Base-by-base conservation (phyloP, 2,797 vertebrate species). In the Triplophysa yarkandensis region DNA sequence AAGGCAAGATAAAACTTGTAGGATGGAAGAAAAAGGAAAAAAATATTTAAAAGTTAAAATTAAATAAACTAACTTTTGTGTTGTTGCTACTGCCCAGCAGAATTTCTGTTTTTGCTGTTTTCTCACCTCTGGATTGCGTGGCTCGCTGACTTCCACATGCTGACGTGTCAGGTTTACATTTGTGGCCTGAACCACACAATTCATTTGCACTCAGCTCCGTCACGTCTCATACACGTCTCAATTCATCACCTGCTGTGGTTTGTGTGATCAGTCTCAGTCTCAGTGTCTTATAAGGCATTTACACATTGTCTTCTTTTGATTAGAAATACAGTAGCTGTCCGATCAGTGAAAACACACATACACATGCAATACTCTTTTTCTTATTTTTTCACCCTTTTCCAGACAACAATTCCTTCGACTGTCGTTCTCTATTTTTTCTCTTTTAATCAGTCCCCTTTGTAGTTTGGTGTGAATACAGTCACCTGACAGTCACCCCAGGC, bases 401-500 rank as follows among this genome's bases (percentile, higher is more conserved):
- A 11, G 52, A 54, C 23, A 54, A 0, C 25, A 70, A 50, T 67
- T 60, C 13, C 77, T 74, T 36, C 13, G 25, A 69, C 61, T 39
- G 41, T 50, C 54, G 57, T 68, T 74, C 50, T 57, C 28, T 23
- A 48, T 41, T 34, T 30, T 71, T 50, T 67, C 54, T 61, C 34
- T 77, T 65, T 17, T 21, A 27, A 30, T 27, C 58, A n/a, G 3
- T 65, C 55, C 41, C 17, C 25, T 55, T 36, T 43, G 39, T 73
- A 54, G 55, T 65, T 52, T 21, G 41, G 43, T 11, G 21, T 8
- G 23, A 72, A 39, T 39, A 21, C 19, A 11, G 46, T 50, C 46
- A 50, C 70, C 50, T 25, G 3, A 74, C 61, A 74, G 25, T 65
- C 48, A 55, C 71, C 71, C 34, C 36, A 13, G 36, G 36, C 50